Percentiles rank a stretch among this genome's conserved stretches.
phyloP scores from a whole-genome alignment of 2,113 vertebrate genomes.

The Lota lota region DNA sequence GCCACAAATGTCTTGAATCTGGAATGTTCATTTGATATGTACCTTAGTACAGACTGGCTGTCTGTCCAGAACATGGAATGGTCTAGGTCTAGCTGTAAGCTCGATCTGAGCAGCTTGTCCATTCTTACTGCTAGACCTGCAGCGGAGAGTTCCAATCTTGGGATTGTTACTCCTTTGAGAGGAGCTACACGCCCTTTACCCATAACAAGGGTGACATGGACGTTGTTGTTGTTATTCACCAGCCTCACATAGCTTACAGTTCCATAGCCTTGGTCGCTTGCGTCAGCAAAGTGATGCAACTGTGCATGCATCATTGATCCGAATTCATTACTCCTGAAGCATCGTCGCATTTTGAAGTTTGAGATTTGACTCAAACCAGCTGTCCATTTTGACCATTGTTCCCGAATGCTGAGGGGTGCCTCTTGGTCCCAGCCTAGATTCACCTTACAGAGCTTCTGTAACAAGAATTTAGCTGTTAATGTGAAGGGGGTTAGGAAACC shows the following conservation, averaged over 20 bases:
- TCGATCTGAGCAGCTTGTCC: slow-evolving; percentile 2
- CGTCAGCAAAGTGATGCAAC: slow-evolving; percentile 9
- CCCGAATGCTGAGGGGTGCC: neutral
- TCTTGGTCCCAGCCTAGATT: neutral
- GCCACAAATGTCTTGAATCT: neutral
- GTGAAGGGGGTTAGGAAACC: neutral
- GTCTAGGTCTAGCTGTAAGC: slow-evolving; percentile 5
- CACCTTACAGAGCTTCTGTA: slow-evolving; percentile 2
- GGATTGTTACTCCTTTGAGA: slow-evolving; percentile 4
- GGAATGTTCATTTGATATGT: slow-evolving; percentile 9
- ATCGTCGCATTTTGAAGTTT: neutral
- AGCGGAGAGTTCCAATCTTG: slow-evolving; percentile 4
- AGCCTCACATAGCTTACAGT: neutral
- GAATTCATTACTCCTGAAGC: neutral
- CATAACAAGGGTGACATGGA: neutral
- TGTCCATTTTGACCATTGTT: neutral
- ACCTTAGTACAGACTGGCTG: neutral
- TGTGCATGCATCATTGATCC: neutral
- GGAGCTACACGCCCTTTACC: slow-evolving; percentile 1
- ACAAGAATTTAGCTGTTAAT: neutral
- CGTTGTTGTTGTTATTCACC: neutral
- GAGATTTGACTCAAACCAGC: neutral
- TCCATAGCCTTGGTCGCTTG: slow-evolving; percentile 2
- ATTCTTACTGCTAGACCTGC: neutral
- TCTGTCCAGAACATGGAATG: neutral